These are phyloP conservation scores for Pentalonia nigronervosa DNA, from an alignment of 1,140 invertebrate species.

Conservation along the genomic window DNA sequence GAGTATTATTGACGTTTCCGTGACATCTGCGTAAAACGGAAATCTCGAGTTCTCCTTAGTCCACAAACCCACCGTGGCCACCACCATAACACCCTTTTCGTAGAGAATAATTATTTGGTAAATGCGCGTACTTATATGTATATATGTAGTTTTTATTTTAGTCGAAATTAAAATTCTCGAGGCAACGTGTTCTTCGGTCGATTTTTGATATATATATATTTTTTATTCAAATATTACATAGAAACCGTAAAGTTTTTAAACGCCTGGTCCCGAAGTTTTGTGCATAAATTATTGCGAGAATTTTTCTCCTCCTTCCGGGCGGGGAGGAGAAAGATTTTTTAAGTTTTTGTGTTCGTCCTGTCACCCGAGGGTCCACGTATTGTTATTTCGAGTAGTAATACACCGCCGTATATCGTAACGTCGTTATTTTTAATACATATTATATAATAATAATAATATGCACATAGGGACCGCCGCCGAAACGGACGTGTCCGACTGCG, in stretches of 20 bases:
- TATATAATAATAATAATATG: neutral
- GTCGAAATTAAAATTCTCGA: slow-evolving; percentile 13
- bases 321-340: neutral
- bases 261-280: slow-evolving; percentile 7
- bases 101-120: neutral
- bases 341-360: neutral
- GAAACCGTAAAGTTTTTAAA: slow-evolving; percentile 9
- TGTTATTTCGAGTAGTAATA: neutral
- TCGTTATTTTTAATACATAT: slow-evolving; percentile 4
- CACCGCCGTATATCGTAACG: neutral
- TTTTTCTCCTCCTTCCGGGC: too few species aligned
- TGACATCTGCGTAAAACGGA: neutral
- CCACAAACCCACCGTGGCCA: neutral
- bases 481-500: neutral
- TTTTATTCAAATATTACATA: neutral
- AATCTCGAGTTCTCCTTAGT: neutral
- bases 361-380: neutral
- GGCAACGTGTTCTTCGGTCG: neutral
- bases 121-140: neutral
- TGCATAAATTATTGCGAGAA: slow-evolving; percentile 8
- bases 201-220: neutral
- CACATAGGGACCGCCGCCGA: neutral
- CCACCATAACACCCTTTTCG: fast-evolving
- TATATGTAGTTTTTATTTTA: neutral
- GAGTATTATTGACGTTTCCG: neutral